These are phyloP conservation scores for Narcine bancroftii DNA, from an alignment of 2,113 vertebrate genomes.

Conservation along the genomic window DNA sequence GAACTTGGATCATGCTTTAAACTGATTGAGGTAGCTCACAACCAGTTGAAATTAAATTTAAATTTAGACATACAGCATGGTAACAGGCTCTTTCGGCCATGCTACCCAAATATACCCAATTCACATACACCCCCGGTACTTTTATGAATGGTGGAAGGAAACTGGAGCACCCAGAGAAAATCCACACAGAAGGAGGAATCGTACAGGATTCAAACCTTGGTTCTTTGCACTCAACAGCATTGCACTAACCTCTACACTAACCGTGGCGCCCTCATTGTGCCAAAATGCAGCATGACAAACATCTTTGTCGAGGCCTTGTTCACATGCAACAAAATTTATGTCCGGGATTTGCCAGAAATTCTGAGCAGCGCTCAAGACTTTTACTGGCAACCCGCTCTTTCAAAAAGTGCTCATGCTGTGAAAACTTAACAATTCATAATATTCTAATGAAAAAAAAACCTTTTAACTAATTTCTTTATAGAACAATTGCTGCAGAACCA, in stretches of 20 bases:
- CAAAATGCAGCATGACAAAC: neutral
- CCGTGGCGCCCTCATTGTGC: no score
- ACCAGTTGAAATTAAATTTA: no score
- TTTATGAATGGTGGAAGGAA: no score
- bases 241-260: no score
- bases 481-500: neutral
- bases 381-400: neutral
- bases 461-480: neutral
- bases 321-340: neutral
- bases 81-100: no score
- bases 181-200: no score
- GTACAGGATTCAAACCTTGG: no score
- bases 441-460: neutral
- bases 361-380: neutral
- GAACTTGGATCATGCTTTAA: neutral
- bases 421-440: neutral
- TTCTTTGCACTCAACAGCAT: no score
- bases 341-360: neutral
- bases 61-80: no score
- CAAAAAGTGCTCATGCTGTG: neutral
- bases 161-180: no score
- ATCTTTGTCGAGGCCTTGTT: neutral
- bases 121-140: no score
- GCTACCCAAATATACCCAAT: no score
- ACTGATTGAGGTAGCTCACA: neutral